Percentiles rank a stretch among this genome's conserved stretches.
phyloP scores from a whole-genome alignment of 2,113 vertebrate species.

The Sander lucioperca region DNA sequence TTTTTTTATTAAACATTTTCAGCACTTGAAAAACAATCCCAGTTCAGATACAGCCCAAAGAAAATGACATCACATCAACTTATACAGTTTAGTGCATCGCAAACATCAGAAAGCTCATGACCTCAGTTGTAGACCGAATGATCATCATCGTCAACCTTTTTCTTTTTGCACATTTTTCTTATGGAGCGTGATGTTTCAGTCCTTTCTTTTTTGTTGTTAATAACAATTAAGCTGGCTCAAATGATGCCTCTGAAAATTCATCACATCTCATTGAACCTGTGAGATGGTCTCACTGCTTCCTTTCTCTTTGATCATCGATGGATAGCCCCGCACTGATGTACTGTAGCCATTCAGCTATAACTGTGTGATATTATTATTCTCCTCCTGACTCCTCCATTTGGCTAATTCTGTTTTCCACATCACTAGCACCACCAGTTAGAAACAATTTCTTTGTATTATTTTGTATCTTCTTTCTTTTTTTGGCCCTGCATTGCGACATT shows the following conservation, averaged over 20 bases:
- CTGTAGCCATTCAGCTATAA: slow-evolving; percentile 27
- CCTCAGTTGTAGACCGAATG: neutral
- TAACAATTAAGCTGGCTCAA: slow-evolving; percentile 13
- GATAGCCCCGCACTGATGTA: slow-evolving; percentile 21
- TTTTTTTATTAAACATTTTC: neutral
- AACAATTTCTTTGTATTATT: slow-evolving; percentile 38
- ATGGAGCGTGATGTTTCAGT: neutral
- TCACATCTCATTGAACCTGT: slow-evolving; percentile 26
- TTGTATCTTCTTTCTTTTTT: slow-evolving; percentile 28
- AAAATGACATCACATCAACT: neutral
- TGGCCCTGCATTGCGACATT: slow-evolving; percentile 77
- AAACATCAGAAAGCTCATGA: neutral
- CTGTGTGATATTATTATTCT: slow-evolving; percentile 25
- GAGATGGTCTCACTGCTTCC: neutral
- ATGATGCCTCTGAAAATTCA: slow-evolving; percentile 21
- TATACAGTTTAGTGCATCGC: neutral
- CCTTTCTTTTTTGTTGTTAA: slow-evolving; percentile 20
- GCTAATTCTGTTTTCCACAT: slow-evolving; percentile 46
- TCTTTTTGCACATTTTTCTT: neutral
- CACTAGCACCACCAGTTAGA: slow-evolving; percentile 26
- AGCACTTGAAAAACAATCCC: neutral
- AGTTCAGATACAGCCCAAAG: neutral
- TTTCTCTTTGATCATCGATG: slow-evolving; percentile 38
- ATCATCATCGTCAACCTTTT: neutral
- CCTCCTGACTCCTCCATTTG: slow-evolving; percentile 30